Evolutionary conservation across 2,888 invertebrate species (phyloP), one percentile per base, ranked within the genome.

Genomic region (Cistogaster globosa): DNA sequence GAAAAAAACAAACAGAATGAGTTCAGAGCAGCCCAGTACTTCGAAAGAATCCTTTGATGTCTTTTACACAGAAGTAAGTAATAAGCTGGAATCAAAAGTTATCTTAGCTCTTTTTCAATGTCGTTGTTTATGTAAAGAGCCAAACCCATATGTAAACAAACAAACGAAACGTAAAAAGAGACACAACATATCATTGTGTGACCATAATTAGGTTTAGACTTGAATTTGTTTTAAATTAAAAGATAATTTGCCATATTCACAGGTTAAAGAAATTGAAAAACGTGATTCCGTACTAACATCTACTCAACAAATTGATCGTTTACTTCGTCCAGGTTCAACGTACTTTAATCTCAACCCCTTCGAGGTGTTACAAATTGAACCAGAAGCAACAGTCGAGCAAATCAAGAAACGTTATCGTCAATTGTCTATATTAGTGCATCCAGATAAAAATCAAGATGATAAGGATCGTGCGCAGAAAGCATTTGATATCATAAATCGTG

Each of bases 191-290:
- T 65, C 63, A 75, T 62, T 82, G 84, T 79, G 79, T 78, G 74
- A 63, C 53, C 84, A 76, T 81, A 51, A 75, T 72, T 83, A 81
- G 83, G 63, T 78, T 83, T 77, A 86, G 51, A 84, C 38, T 71
- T 75, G 76, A 80, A 74, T 78, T 82, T 80, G 78, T 74, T 72
- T 45, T 83, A 71, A 83, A 83, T 78, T 80, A 71, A 84, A 82
- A 82, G 62, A 83, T 82, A 74, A 84, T 84, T 84, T 84, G 82
- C 79, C 83, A 76, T 85, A 82, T 90, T 89, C 90, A 89, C 91
- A 99, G 98, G 98, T 99, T 75, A 99, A 99, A 94, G 97, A 98
- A 94, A 99, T 99, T 87, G 99, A 99, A 93, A 97, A 98, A 93
- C 94, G 98, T 88, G 99, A 99, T 93, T 97, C 99, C 7, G 98